Conservation (phyloP, 2,113 vertebrate genomes). For the Clinocottus analis region DNA sequence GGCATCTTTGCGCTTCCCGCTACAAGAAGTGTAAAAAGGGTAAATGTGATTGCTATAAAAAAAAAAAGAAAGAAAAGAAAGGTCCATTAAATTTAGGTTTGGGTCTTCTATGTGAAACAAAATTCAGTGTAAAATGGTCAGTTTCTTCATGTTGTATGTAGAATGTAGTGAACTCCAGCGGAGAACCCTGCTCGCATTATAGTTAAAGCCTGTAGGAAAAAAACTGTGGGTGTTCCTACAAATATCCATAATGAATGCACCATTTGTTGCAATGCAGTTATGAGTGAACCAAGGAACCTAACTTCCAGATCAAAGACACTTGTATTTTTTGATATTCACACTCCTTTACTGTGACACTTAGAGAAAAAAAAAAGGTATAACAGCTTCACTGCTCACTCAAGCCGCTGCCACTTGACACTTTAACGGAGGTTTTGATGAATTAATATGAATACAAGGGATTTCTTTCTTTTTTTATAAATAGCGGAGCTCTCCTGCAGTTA, state of each 20-base stretch:
- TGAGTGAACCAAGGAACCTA: conserved; percentile 19
- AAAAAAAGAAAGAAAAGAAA: too few relatives aligned
- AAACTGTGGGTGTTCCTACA: neutral
- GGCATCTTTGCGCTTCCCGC: neutral
- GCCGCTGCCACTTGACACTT: conserved; percentile 57
- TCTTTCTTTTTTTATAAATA: conserved; percentile 45
- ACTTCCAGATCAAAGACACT: conserved; percentile 33
- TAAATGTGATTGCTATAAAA: neutral
- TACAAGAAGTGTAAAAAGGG: neutral
- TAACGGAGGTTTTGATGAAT: conserved; percentile 51
- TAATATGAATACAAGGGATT: conserved; percentile 43
- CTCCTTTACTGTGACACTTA: neutral
- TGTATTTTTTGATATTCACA: conserved; percentile 48
- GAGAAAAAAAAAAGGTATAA: conserved; percentile 23
- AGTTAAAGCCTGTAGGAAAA: conserved; percentile 13
- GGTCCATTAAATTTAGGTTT: neutral
- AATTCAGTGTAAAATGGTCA: neutral
- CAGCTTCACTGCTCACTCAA: conserved; percentile 38
- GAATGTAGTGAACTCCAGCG: neutral
- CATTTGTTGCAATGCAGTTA: conserved; percentile 13
- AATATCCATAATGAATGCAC: neutral
- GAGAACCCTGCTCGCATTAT: neutral
- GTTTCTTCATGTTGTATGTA: neutral
- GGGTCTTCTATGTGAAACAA: neutral
- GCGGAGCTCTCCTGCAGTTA: conserved; percentile 59